Percentiles rank a stretch among this genome's conserved stretches.
phyloP scores from a whole-genome alignment of 2,888 invertebrate genomes.

The Selenia dentaria region DNA sequence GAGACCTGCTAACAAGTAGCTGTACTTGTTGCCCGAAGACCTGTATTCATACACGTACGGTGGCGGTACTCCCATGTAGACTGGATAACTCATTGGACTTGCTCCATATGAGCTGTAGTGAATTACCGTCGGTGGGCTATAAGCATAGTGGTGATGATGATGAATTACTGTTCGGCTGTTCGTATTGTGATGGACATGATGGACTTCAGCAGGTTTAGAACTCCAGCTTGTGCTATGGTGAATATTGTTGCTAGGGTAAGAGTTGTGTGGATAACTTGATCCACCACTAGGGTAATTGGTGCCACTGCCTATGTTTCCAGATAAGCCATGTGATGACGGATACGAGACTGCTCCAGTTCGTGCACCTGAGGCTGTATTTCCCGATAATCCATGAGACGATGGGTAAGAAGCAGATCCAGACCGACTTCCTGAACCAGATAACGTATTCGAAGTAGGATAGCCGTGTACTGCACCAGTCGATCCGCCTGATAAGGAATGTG shows the following conservation, averaged over 20 bases:
- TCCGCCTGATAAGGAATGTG: slow-evolving; percentile 2
- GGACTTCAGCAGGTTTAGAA: slow-evolving; percentile 3
- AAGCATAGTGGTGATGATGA: slow-evolving; percentile 9
- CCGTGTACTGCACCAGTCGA: neutral
- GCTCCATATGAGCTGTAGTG: slow-evolving; percentile 10
- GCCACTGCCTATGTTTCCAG: slow-evolving; percentile 3
- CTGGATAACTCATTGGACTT: slow-evolving; percentile 16
- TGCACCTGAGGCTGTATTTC: neutral
- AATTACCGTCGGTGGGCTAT: slow-evolving; percentile 14
- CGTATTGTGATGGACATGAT: neutral
- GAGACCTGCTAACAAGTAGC: slow-evolving; percentile 31
- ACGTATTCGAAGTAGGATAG: too few species aligned
- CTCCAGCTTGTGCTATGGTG: slow-evolving; percentile 2
- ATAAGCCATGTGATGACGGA: slow-evolving; percentile 1
- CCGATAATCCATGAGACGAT: neutral
- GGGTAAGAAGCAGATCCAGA: neutral
- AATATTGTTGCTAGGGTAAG: neutral
- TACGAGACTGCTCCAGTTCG: neutral
- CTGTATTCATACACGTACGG: slow-evolving; percentile 34
- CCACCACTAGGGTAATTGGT: neutral
- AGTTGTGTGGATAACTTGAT: neutral
- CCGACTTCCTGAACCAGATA: neutral
- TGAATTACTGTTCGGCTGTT: neutral
- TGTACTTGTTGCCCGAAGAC: slow-evolving; percentile 31
- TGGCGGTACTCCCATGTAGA: slow-evolving; percentile 27